Evolutionary conservation across 2,888 invertebrate species (phyloP).

Genomic region (Phytoseiulus persimilis): DNA sequence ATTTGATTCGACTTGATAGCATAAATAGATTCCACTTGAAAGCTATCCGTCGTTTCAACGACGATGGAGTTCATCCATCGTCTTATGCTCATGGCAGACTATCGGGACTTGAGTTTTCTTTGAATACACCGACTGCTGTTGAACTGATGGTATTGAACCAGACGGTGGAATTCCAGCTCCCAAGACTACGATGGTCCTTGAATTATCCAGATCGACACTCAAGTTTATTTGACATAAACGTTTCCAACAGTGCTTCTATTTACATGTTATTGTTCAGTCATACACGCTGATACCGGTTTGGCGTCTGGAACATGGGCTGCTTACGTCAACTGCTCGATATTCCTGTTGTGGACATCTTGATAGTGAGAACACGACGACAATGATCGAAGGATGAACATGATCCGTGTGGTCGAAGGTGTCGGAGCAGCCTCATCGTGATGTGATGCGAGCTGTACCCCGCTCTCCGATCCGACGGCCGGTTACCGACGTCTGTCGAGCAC

Average conservation of each 20-base stretch:
- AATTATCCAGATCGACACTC: not conserved
- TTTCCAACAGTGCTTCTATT: not conserved
- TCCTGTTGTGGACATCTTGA: not conserved
- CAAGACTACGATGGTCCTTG: too few relatives aligned
- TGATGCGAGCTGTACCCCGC: not conserved
- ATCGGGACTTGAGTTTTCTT: too few relatives aligned
- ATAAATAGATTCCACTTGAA: too few relatives aligned
- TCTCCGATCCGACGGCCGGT: not conserved
- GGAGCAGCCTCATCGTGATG: not conserved
- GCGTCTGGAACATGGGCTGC: not conserved
- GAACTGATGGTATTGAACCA: too few relatives aligned
- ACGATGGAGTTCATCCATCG: too few relatives aligned
- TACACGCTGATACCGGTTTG: not conserved
- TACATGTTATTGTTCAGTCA: not conserved
- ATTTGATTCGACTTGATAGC: too few relatives aligned
- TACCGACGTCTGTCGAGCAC: not conserved
- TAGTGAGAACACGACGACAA: not conserved
- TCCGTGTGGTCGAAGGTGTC: not conserved
- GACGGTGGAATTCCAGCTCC: too few relatives aligned
- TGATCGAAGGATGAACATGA: not conserved
- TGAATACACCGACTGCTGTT: too few relatives aligned
- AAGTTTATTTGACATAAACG: not conserved
- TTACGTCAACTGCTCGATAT: not conserved
- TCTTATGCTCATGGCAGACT: too few relatives aligned
- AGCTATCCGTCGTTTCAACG: too few relatives aligned